A percentile compares a stretch with the other conserved stretches of the same genome.
phyloP scores from a whole-genome alignment of 2,113 vertebrate genomes.

The Origma solitaria region DNA sequence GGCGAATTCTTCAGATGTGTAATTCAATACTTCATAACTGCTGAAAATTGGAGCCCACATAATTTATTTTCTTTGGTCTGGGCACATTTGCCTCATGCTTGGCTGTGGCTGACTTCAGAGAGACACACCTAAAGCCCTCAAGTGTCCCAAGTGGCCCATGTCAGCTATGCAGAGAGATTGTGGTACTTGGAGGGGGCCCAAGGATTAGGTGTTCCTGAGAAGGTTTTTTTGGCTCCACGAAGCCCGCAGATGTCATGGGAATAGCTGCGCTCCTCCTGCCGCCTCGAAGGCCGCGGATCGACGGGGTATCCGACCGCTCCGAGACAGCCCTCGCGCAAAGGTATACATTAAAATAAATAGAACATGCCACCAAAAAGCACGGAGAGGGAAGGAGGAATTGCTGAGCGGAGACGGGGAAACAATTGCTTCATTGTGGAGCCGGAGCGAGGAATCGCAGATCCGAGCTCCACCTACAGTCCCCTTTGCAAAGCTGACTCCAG shows the following conservation, averaged over 20 bases:
- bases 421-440: constrained; percentile 83
- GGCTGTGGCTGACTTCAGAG: constrained; percentile 83
- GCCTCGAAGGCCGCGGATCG: constrained; percentile 75
- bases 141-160: constrained; percentile 82
- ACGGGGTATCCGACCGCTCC: constrained; percentile 72
- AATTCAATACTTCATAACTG: constrained; percentile 83
- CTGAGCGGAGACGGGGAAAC: constrained; percentile 66
- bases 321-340: constrained; percentile 77
- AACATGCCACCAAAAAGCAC: constrained; percentile 71
- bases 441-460: constrained; percentile 78
- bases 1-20: constrained; percentile 68
- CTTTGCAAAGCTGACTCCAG: constrained; percentile 39
- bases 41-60: constrained; percentile 81
- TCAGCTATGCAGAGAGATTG: constrained; percentile 77
- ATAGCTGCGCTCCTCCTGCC: constrained; percentile 69
- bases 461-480: constrained; percentile 94
- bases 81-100: constrained; percentile 82
- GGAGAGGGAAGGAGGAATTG: constrained; percentile 58
- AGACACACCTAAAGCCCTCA: constrained; percentile 90
- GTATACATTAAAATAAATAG: constrained; percentile 84
- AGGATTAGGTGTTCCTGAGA: constrained; percentile 91
- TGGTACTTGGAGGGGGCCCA: constrained; percentile 83
- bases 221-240: constrained; percentile 78
- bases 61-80: constrained; percentile 88
- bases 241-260: constrained; percentile 80